Conservation (phyloP, 2,113 vertebrate genomes). For the Leptosomus discolor region DNA sequence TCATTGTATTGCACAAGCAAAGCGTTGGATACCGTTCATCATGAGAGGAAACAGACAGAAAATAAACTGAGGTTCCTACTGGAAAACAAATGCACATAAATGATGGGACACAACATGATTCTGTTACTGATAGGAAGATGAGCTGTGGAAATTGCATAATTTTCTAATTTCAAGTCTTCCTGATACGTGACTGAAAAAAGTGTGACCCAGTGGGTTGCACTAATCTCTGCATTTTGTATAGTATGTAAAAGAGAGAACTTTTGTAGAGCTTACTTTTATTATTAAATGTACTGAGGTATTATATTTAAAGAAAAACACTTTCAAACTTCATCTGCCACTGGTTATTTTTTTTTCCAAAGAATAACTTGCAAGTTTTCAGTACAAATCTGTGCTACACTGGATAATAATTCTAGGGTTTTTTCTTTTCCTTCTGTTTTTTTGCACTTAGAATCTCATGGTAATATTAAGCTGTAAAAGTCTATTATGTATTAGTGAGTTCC, state of each 20-base stretch:
- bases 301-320: slow-evolving; percentile 75
- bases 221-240: slow-evolving; percentile 84
- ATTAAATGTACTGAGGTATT: slow-evolving; percentile 80
- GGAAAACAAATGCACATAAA: slow-evolving; percentile 31
- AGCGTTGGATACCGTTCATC: neutral
- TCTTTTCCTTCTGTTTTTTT: neutral
- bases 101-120: slow-evolving; percentile 33
- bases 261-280: slow-evolving; percentile 90
- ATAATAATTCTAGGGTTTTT: slow-evolving; percentile 62
- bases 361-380: slow-evolving; percentile 81
- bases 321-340: slow-evolving; percentile 76
- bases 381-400: slow-evolving; percentile 82
- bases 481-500: slow-evolving; percentile 66
- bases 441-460: slow-evolving; percentile 73
- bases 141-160: slow-evolving; percentile 75
- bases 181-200: slow-evolving; percentile 80
- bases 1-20: slow-evolving; percentile 35
- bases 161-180: slow-evolving; percentile 91
- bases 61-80: slow-evolving; percentile 40
- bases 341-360: slow-evolving; percentile 72
- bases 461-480: slow-evolving; percentile 65
- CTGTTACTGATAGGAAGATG: slow-evolving; percentile 72
- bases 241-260: slow-evolving; percentile 84
- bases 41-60: slow-evolving; percentile 11
- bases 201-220: slow-evolving; percentile 76